These are phyloP conservation scores for Corydoras maculifer DNA, from an alignment of 2,113 vertebrate genomes.

Conservation along the genomic window DNA sequence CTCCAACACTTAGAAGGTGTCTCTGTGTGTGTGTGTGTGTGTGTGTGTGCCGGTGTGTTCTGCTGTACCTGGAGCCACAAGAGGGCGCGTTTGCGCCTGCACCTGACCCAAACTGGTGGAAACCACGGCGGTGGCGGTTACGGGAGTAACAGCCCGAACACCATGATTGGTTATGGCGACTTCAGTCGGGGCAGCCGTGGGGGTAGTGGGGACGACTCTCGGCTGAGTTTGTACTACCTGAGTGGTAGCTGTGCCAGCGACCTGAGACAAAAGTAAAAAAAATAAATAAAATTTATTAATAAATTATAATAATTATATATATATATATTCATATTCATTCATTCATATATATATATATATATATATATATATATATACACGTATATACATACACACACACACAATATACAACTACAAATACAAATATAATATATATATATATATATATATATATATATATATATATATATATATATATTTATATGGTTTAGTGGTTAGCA, in stretches of 20 bases:
- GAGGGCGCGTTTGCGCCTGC: slow-evolving; percentile 73
- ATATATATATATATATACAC: too few relatives aligned
- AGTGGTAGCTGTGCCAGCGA: slow-evolving; percentile 63
- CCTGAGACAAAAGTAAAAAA: slow-evolving; percentile 49
- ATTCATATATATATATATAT: too few relatives aligned
- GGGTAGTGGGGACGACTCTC: slow-evolving; percentile 60
- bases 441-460: too few relatives aligned
- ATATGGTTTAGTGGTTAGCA: too few relatives aligned
- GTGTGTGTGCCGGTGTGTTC: slow-evolving; percentile 5
- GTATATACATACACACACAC: too few relatives aligned
- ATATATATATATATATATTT: too few relatives aligned
- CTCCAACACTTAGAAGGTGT: not conserved
- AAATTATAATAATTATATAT: too few relatives aligned
- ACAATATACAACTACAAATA: too few relatives aligned
- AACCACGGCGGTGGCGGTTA: slow-evolving; percentile 75
- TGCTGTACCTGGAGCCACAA: slow-evolving; percentile 72
- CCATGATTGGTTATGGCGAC: slow-evolving; percentile 76
- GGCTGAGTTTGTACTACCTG: slow-evolving; percentile 87
- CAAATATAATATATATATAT: too few relatives aligned
- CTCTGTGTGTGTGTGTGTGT: not conserved
- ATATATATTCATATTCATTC: too few relatives aligned
- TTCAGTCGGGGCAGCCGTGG: slow-evolving; percentile 66
- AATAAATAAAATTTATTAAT: not conserved
- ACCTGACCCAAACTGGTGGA: slow-evolving; percentile 76
- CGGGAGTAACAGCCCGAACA: slow-evolving; percentile 75